Base-by-base conservation (phyloP, 1,140 invertebrate genomes). In the Maniola jurtina region DNA sequence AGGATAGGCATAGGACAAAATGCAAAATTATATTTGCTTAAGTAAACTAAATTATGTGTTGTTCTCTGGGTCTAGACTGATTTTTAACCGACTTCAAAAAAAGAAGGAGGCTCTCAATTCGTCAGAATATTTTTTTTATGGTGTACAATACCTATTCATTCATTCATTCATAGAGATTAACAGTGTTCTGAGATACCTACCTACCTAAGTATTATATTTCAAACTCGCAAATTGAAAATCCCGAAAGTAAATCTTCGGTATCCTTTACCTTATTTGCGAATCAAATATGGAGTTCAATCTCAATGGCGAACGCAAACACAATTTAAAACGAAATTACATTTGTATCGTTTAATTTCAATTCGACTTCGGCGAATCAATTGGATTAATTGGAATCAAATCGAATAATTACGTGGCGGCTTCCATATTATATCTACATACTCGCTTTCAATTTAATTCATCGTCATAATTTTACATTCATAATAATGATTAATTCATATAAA, bases 311-410 rank as follows among this genome's bases (percentile, higher is more conserved):
- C 38, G 75, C 69, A 84, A 84, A 84, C 70, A 55, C 52, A 77
- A 80, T 81, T 82, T 82, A 68, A 68, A 40, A 62, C 70, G 71
- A 79, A 81, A 83, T 83, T 81, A 79, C 75, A 81, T 83, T 78
- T 79, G 73, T 80, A 74, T 76, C 77, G 80, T 69, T 75, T 76
- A 77, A 81, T 78, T 80, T 74, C 72, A 67, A 76, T 74, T 66
- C 72, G 75, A 76, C 73, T 77, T 71, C 71, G 66, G 62, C 58
- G 61, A 56, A 75, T 72, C 72, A 80, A 83, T 83, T 81, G 70
- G 72, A 79, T 79, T 83, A 81, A 82, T 80, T 83, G 70, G 71
- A 75, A 77, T 77, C 73, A 79, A 81, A 74, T 83, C 72, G 71
- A 72, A 75, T 85, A 83, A 85, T 82, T 85, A 80, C 75, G 55